phyloP scores from a whole-genome alignment of 2,888 invertebrate species.

The Perdita meconis region DNA sequence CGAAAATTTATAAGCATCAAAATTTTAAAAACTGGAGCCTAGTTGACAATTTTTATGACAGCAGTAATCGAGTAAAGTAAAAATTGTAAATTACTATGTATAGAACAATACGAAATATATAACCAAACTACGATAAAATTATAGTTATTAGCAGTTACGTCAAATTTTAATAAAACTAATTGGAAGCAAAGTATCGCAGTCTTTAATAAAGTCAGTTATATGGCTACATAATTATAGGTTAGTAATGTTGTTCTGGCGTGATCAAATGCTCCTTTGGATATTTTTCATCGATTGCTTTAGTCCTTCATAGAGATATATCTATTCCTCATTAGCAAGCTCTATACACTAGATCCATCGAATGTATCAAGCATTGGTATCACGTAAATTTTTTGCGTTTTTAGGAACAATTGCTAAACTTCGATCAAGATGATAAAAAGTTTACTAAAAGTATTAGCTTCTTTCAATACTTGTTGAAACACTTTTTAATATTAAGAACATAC shows the following conservation, averaged over 20 bases:
- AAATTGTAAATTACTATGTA: not conserved
- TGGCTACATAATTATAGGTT: not conserved
- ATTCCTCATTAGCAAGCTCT: constrained; percentile 3
- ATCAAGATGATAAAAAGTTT: not conserved
- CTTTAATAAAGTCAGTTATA: not conserved
- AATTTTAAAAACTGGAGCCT: not conserved
- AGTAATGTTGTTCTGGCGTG: constrained; percentile 1
- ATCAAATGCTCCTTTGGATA: constrained; percentile 4
- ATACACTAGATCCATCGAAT: not conserved
- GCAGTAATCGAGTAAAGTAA: not conserved
- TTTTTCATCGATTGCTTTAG: not conserved
- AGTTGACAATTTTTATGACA: not conserved
- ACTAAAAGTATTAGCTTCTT: not conserved
- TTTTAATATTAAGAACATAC: not conserved
- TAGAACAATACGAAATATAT: not conserved
- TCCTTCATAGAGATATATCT: not conserved
- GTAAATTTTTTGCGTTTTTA: not conserved
- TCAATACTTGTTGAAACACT: not conserved
- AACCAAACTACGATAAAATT: constrained; percentile 4
- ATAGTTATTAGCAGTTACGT: constrained; percentile 2
- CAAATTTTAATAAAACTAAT: constrained; percentile 2
- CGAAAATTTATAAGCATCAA: too few relatives aligned
- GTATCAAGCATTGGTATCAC: not conserved
- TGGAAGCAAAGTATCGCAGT: not conserved
- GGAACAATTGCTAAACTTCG: not conserved